Percentiles rank a stretch among this genome's conserved stretches.
These are phyloP conservation scores for Grammomys surdaster DNA, from an alignment of 2,113 vertebrate genomes.

Conservation along the genomic window DNA sequence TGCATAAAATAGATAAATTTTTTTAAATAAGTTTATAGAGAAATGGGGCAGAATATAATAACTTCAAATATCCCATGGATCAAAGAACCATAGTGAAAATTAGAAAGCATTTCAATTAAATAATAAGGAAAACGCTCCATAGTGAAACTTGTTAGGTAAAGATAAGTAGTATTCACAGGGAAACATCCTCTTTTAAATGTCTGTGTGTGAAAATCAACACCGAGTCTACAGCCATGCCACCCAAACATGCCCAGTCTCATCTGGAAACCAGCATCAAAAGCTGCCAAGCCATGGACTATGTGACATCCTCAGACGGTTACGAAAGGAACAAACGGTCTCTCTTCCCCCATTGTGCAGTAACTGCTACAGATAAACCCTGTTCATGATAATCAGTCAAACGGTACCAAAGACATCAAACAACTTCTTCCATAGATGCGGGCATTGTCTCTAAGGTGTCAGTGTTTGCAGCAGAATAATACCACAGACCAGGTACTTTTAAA, in stretches of 20 bases:
- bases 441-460: background rate
- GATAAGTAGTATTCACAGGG: background rate
- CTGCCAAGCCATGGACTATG: background rate
- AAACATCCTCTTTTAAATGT: background rate
- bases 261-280: background rate
- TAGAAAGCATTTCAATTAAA: background rate
- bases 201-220: background rate
- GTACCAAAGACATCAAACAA: background rate
- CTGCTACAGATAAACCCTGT: background rate
- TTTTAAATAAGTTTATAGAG: background rate
- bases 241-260: background rate
- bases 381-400: background rate
- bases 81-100: slow-evolving; percentile 3
- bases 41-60: background rate
- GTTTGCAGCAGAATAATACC: background rate
- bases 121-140: background rate
- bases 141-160: background rate
- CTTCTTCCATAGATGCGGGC: background rate
- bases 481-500: background rate
- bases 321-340: background rate
- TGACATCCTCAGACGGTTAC: background rate
- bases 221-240: background rate
- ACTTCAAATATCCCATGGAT: background rate
- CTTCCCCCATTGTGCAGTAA: background rate
- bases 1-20: background rate